Percentiles rank a stretch among this genome's conserved stretches.
These are phyloP conservation scores for Clarias fuscus DNA, from an alignment of 2,797 vertebrate species.

Conservation along the genomic window DNA sequence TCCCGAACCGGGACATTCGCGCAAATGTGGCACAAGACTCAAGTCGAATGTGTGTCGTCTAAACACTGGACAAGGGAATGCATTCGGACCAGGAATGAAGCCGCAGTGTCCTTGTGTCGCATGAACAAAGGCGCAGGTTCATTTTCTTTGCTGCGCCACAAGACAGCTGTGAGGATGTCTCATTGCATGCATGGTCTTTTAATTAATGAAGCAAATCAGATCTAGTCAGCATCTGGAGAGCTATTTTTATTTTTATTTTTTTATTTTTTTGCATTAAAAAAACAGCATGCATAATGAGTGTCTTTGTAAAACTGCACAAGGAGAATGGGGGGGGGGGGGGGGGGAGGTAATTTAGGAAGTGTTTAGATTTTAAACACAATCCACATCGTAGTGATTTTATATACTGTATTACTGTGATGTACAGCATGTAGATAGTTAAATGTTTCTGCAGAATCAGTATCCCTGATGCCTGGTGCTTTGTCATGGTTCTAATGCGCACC, in stretches of 20 bases:
- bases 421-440: neutral
- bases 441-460: neutral
- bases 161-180: conserved; percentile 5
- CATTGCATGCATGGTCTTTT: neutral
- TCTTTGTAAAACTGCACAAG: neutral
- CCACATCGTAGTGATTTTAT: neutral
- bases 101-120: conserved; percentile 16
- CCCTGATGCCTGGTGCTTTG: conserved; percentile 25
- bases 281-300: neutral
- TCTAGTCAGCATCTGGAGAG: neutral
- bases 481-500: conserved; percentile 6
- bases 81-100: neutral
- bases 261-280: too few relatives aligned
- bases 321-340: neutral
- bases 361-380: neutral
- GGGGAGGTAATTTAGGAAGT: neutral
- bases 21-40: neutral
- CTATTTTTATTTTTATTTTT: too few relatives aligned
- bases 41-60: neutral
- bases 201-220: neutral
- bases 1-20: neutral
- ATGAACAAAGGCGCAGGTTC: conserved; percentile 36
- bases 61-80: neutral
- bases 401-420: neutral
- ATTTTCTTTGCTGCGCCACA: conserved; percentile 29